phyloP scores from a whole-genome alignment of 2,113 vertebrate genomes.

The Thermophis baileyi region DNA sequence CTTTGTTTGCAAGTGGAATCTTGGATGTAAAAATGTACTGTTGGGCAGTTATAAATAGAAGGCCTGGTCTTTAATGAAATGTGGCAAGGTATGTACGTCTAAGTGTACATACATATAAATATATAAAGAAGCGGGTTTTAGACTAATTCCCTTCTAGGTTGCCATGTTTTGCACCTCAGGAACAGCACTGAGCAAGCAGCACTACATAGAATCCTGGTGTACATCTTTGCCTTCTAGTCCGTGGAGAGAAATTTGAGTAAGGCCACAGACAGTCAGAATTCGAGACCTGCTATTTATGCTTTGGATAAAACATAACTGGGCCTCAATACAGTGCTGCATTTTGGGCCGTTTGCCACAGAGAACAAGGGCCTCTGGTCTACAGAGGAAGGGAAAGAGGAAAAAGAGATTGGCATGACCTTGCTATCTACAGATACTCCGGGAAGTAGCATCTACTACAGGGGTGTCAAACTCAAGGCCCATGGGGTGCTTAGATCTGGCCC shows the following conservation, averaged over 20 bases:
- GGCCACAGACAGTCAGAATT: not conserved
- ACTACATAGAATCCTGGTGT: not conserved
- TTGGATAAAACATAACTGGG: not conserved
- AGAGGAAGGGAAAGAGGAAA: not conserved
- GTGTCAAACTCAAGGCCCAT: too few relatives aligned
- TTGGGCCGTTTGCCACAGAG: not conserved
- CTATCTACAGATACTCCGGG: not conserved
- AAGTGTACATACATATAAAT: not conserved
- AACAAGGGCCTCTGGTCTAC: not conserved
- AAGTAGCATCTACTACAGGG: not conserved
- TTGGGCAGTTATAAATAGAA: slow-evolving; percentile 5
- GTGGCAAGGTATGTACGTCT: not conserved
- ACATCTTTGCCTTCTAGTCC: not conserved
- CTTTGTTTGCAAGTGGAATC: not conserved
- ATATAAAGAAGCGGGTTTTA: not conserved
- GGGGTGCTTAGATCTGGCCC: too few relatives aligned
- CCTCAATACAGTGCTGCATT: not conserved
- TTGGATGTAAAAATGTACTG: slow-evolving; percentile 22
- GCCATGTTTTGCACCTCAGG: slow-evolving; percentile 36
- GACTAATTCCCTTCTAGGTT: slow-evolving; percentile 31
- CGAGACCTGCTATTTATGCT: not conserved
- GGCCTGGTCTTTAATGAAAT: slow-evolving; percentile 24
- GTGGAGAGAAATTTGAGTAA: not conserved
- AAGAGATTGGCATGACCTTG: not conserved
- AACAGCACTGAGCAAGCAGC: slow-evolving; percentile 14